Evolutionary conservation across 2,797 vertebrate genomes (phyloP).

Genomic region (Melanotaenia boesemani): DNA sequence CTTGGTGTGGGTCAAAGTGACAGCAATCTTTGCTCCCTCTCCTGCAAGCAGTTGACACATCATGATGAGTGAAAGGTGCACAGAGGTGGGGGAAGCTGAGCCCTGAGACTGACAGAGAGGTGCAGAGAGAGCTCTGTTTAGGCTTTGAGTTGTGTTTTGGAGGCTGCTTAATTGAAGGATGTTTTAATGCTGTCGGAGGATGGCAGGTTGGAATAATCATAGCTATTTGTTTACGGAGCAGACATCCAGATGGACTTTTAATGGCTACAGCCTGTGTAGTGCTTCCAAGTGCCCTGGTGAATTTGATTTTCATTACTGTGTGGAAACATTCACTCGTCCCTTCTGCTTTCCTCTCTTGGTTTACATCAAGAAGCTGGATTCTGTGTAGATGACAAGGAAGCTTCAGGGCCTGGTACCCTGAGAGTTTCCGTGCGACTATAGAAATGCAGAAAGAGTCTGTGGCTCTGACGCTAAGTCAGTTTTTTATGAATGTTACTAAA

Average conservation of each 20-base stretch:
- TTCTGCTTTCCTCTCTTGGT: conserved; percentile 54
- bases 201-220: conserved; percentile 82
- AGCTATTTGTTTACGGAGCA: conserved; percentile 84
- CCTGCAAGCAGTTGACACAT: conserved; percentile 82
- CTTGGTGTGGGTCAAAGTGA: conserved; percentile 75
- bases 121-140: conserved; percentile 71
- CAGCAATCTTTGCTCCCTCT: conserved; percentile 63
- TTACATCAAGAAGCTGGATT: conserved; percentile 59
- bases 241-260: conserved; percentile 83
- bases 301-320: conserved; percentile 80
- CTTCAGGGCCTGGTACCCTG: conserved; percentile 21
- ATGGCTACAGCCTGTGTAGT: conserved; percentile 76
- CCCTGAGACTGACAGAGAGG: conserved; percentile 55
- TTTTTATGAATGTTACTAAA: background rate
- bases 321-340: conserved; percentile 77
- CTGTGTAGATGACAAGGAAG: conserved; percentile 53
- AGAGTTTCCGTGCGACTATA: conserved; percentile 32
- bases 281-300: conserved; percentile 71
- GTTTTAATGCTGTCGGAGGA: conserved; percentile 81
- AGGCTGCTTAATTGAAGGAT: conserved; percentile 79
- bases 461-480: background rate
- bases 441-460: conserved; percentile 9
- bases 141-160: conserved; percentile 62
- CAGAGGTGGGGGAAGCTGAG: conserved; percentile 34
- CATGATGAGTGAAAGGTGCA: conserved; percentile 77